Percentiles rank a stretch among this genome's conserved stretches.
Evolutionary conservation across 2,113 vertebrate genomes (phyloP).

Genomic region (Heterocephalus glaber): DNA sequence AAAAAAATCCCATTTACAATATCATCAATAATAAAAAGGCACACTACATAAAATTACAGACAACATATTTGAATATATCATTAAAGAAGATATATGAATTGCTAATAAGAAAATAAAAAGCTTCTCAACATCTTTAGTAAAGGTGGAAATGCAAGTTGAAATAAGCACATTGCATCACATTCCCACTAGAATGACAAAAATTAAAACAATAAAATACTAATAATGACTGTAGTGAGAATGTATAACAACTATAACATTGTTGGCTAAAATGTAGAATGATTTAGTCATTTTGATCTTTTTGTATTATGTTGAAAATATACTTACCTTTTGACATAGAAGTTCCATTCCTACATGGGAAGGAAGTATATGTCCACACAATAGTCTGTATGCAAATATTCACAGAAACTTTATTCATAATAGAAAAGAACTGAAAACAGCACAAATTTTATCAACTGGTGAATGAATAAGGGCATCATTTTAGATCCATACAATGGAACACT

Average conservation of each 20-base stretch:
- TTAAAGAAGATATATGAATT: background rate
- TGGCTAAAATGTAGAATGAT: constrained; percentile 26
- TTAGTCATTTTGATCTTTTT: background rate
- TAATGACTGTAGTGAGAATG: background rate
- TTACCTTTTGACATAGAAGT: background rate
- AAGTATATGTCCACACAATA: background rate
- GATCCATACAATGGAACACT: background rate
- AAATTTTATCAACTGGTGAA: background rate
- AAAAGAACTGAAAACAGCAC: background rate
- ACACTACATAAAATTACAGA: background rate
- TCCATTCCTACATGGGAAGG: background rate
- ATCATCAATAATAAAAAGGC: background rate
- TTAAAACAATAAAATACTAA: background rate
- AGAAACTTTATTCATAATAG: background rate
- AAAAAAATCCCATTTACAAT: background rate
- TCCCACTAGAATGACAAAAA: background rate
- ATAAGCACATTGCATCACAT: background rate
- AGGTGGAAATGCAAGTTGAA: background rate
- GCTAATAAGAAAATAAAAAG: background rate
- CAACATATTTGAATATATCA: background rate
- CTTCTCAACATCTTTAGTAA: background rate
- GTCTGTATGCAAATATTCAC: background rate
- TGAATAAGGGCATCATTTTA: background rate
- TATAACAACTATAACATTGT: background rate
- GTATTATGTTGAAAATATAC: background rate